A percentile compares a stretch with the other conserved stretches of the same genome.
Evolutionary conservation across 2,113 vertebrate species (phyloP).

Genomic region (Saiga tatarica): DNA sequence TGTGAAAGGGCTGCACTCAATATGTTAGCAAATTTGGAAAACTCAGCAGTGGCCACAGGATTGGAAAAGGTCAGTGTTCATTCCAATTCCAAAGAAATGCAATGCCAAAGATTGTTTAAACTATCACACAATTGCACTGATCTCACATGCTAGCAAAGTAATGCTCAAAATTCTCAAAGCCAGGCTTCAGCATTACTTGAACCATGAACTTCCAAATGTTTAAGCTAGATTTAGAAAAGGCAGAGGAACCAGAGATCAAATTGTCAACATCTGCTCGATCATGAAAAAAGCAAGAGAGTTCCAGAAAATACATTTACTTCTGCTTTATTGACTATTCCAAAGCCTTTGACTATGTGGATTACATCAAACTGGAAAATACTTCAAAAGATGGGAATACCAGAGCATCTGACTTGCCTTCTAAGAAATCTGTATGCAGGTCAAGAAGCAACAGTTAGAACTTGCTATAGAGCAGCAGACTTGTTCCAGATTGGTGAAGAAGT

Average conservation of each 20-base stretch:
- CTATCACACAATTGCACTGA: accelerated
- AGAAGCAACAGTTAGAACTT: background rate
- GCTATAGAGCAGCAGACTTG: background rate
- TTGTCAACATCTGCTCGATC: background rate
- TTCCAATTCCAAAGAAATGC: background rate
- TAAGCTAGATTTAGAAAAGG: background rate
- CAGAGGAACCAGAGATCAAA: background rate
- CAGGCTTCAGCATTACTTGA: background rate
- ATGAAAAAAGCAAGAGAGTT: background rate
- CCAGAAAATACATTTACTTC: background rate
- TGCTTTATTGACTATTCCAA: background rate
- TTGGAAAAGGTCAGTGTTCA: background rate
- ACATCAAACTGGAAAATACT: background rate
- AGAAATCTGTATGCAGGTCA: background rate
- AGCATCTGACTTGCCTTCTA: background rate
- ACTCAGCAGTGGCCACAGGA: background rate
- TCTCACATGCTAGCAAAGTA: background rate
- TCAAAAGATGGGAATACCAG: background rate
- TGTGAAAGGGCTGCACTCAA: background rate
- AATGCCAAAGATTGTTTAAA: background rate
- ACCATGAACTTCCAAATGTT: background rate
- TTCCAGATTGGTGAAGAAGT: background rate
- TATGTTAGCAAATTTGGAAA: background rate
- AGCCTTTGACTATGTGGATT: background rate
- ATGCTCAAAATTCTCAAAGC: background rate